Conservation (phyloP, 2,113 vertebrate species). For the Channa maculata region DNA sequence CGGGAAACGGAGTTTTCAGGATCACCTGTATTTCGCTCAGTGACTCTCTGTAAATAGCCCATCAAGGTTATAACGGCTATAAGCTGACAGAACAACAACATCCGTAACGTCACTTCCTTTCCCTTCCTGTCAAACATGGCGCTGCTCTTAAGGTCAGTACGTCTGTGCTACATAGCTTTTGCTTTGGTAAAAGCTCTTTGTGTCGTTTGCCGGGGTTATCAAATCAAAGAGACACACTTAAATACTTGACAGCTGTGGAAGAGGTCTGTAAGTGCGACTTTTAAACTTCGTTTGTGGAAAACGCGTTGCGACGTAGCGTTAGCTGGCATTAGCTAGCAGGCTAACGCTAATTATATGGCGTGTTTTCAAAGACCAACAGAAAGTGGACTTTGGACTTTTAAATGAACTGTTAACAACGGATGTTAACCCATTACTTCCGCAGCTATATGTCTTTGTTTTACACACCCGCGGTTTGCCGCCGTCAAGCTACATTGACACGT, state of each 20-base stretch:
- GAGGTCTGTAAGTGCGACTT: fast-evolving
- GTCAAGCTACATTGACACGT: background rate
- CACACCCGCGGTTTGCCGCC: background rate
- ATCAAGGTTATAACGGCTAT: no score
- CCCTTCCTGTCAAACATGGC: constrained; percentile 74
- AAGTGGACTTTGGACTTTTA: constrained; percentile 24
- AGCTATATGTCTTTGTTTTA: fast-evolving
- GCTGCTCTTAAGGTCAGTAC: constrained; percentile 79
- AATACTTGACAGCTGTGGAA: fast-evolving
- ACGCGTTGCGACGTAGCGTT: background rate
- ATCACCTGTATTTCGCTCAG: no score
- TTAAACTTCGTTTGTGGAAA: background rate
- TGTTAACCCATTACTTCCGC: no score
- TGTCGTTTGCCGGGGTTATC: fast-evolving
- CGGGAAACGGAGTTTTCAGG: no score
- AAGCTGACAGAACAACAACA: constrained; percentile 31
- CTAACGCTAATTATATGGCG: constrained; percentile 5
- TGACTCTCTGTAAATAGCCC: constrained; percentile 38
- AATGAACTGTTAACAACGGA: background rate
- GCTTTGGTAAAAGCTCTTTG: fast-evolving
- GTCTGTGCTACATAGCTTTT: background rate
- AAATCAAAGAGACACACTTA: fast-evolving
- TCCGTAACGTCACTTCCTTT: constrained; percentile 74
- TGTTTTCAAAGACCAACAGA: background rate
- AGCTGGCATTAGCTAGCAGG: constrained; percentile 33